These are phyloP conservation scores for Hermetia illucens DNA, from an alignment of 1,140 invertebrate genomes.

Conservation along the genomic window DNA sequence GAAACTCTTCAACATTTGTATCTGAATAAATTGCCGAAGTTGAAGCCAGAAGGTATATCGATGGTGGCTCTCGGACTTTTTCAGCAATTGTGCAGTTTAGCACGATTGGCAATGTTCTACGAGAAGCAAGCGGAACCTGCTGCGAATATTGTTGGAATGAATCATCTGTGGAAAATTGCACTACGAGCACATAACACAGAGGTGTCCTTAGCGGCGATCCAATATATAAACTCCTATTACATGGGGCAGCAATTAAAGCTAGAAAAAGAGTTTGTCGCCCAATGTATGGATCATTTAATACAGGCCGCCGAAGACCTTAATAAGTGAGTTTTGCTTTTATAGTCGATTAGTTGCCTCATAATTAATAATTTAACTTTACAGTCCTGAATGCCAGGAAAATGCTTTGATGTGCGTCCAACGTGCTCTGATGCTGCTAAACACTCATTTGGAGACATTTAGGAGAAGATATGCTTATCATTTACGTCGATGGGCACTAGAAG, in stretches of 20 bases:
- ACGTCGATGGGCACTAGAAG: conserved; percentile 69
- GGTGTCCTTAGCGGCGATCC: conserved; percentile 85
- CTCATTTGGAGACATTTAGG: conserved; percentile 83
- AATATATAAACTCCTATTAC: conserved; percentile 85
- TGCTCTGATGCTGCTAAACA: conserved; percentile 71
- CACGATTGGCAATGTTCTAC: conserved; percentile 48
- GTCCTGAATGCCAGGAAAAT: conserved; percentile 47
- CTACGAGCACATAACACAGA: conserved; percentile 78
- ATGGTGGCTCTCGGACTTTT: conserved; percentile 83
- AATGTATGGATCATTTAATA: conserved; percentile 80
- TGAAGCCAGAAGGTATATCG: conserved; percentile 75
- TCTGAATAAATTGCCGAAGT: conserved; percentile 72
- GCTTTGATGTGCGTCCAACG: conserved; percentile 79
- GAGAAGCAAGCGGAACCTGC: conserved; percentile 33
- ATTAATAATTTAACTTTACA: conserved; percentile 7
- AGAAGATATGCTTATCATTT: conserved; percentile 76
- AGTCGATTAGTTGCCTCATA: background rate
- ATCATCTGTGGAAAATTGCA: conserved; percentile 88
- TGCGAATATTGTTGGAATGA: conserved; percentile 66
- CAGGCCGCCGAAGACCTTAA: conserved; percentile 60
- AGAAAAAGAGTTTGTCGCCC: conserved; percentile 80
- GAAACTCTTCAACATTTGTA: conserved; percentile 80
- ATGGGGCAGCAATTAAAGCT: conserved; percentile 79
- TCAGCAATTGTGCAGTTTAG: conserved; percentile 78
- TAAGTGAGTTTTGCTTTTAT: conserved; percentile 11